A percentile compares a stretch with the other conserved stretches of the same genome.
phyloP scores from a whole-genome alignment of 2,797 vertebrate species.

The Glossophaga mutica region DNA sequence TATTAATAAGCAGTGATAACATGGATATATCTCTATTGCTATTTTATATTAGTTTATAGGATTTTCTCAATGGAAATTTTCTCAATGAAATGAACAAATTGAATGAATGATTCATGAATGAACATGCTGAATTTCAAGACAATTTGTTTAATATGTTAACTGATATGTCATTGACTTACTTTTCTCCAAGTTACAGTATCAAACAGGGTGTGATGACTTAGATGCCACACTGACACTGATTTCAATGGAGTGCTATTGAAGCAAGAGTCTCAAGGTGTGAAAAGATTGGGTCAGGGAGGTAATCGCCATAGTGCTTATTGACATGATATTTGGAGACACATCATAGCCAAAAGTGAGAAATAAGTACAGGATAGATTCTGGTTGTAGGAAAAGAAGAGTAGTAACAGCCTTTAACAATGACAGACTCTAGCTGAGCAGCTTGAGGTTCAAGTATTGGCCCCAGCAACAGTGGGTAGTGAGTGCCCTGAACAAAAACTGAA shows the following conservation, averaged over 20 bases:
- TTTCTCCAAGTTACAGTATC: neutral
- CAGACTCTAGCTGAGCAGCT: neutral
- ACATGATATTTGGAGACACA: neutral
- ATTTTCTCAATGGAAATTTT: neutral
- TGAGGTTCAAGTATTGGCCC: neutral
- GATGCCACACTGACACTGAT: neutral
- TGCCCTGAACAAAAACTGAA: neutral
- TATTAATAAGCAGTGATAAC: neutral
- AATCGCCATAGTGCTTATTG: neutral
- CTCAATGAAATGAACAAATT: neutral
- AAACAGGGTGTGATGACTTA: neutral
- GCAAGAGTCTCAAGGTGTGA: neutral
- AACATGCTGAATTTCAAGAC: neutral
- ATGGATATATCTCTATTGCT: neutral
- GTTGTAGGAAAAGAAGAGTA: neutral
- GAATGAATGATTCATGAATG: constrained; percentile 3
- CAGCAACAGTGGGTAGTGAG: rapidly evolving
- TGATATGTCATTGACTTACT: neutral
- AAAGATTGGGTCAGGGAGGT: neutral
- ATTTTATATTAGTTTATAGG: neutral
- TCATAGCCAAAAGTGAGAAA: neutral
- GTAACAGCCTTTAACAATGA: neutral
- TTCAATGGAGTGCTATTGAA: neutral
- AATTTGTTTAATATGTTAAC: neutral
- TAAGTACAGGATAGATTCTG: neutral